Conservation (phyloP, 2,888 invertebrate genomes). For the Strigamia crassipes region DNA sequence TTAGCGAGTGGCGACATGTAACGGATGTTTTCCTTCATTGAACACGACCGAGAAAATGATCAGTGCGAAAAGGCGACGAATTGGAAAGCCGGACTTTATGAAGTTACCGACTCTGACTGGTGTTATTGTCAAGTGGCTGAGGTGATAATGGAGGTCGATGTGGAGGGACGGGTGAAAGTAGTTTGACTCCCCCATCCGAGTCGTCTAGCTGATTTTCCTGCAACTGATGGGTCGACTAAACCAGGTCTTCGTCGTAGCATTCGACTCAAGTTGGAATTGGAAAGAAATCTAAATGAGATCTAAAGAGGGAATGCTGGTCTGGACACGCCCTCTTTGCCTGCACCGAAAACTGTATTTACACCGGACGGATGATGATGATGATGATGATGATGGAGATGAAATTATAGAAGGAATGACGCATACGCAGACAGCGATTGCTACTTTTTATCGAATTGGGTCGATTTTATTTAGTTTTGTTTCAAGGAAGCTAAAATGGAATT, state of each 20-base stretch:
- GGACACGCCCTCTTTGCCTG: neutral
- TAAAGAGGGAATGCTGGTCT: neutral
- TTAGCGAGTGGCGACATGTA: neutral
- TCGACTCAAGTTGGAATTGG: neutral
- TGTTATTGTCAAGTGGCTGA: too few species aligned
- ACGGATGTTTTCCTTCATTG: neutral
- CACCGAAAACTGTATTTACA: neutral
- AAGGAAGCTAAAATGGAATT: too few species aligned
- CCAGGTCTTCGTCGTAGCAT: neutral
- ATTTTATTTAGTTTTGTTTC: neutral
- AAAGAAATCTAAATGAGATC: too few species aligned
- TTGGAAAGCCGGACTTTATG: too few species aligned
- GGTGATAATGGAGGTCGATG: too few species aligned
- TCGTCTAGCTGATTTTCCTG: neutral
- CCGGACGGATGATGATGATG: neutral
- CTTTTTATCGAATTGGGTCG: too few species aligned
- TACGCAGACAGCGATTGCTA: too few species aligned
- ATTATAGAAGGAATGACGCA: neutral
- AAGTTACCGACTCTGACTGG: too few species aligned
- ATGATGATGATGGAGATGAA: too few species aligned
- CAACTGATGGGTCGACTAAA: neutral
- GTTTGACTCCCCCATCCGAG: neutral
- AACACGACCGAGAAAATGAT: neutral
- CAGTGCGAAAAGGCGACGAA: too few species aligned
- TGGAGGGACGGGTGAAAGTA: neutral